Conservation (phyloP, 2,888 invertebrate species). For the Phalera bucephala region DNA sequence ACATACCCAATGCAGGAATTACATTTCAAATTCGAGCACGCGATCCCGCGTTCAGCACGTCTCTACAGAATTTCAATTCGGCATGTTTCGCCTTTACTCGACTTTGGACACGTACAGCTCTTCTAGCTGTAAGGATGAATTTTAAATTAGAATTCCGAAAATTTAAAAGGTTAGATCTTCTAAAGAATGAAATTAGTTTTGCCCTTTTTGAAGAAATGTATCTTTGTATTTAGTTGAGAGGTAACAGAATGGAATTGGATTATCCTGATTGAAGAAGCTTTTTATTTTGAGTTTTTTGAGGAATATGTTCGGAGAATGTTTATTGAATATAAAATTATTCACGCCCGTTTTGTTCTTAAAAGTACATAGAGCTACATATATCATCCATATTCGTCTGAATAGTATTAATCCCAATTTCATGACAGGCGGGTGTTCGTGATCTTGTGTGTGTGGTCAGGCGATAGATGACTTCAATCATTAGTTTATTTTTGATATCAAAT, state of each 20-base stretch:
- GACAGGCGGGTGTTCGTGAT: too few species aligned
- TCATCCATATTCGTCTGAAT: too few species aligned
- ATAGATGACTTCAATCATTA: too few species aligned
- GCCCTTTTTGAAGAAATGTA: constrained; percentile 10
- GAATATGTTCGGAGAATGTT: too few species aligned
- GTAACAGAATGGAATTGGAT: neutral
- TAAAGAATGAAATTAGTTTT: constrained; percentile 26
- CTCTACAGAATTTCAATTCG: constrained; percentile 72
- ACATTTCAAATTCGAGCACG: constrained; percentile 62
- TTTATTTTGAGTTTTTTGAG: neutral
- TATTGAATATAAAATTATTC: too few species aligned
- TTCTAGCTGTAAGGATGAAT: constrained; percentile 65
- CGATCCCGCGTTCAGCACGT: constrained; percentile 53
- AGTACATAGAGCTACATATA: too few species aligned
- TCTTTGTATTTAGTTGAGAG: neutral
- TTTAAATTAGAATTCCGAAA: constrained; percentile 66
- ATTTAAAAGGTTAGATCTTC: constrained; percentile 18
- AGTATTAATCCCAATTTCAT: too few species aligned
- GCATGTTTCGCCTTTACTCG: constrained; percentile 59
- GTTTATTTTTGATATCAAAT: too few species aligned
- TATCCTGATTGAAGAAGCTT: neutral
- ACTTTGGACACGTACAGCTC: constrained; percentile 58
- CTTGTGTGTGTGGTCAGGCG: too few species aligned
- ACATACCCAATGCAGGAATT: constrained; percentile 49
- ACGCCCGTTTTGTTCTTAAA: too few species aligned